phyloP scores from a whole-genome alignment of 2,113 vertebrate genomes.

The Vidua chalybeata region DNA sequence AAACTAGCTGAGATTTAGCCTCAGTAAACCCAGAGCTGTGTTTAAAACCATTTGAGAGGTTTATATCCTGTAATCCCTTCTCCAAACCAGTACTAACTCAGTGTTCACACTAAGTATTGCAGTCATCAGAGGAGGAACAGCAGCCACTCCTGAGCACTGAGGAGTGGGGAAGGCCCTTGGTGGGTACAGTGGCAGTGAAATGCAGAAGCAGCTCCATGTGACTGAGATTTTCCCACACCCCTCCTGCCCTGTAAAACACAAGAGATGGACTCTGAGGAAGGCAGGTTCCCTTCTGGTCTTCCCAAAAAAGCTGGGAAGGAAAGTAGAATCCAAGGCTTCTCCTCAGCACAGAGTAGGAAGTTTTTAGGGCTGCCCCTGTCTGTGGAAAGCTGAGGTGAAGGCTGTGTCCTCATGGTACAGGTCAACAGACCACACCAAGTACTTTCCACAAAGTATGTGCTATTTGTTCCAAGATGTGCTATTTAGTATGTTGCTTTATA shows the following conservation, averaged over 20 bases:
- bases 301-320: background rate
- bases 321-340: background rate
- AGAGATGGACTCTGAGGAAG: background rate
- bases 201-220: accelerated
- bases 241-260: background rate
- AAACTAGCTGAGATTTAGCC: background rate
- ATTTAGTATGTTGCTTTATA: background rate
- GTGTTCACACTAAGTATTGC: background rate
- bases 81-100: background rate
- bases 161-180: accelerated
- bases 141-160: background rate
- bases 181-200: accelerated
- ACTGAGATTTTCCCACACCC: background rate
- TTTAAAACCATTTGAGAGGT: background rate
- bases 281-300: background rate
- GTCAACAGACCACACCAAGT: background rate
- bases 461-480: background rate
- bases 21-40: background rate
- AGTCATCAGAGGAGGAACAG: background rate
- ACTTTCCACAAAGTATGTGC: background rate
- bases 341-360: background rate
- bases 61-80: background rate
- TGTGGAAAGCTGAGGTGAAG: background rate
- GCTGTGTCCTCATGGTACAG: background rate
- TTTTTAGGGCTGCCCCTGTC: background rate